phyloP scores from a whole-genome alignment of 2,888 invertebrate species.

The Candidula unifasciata region DNA sequence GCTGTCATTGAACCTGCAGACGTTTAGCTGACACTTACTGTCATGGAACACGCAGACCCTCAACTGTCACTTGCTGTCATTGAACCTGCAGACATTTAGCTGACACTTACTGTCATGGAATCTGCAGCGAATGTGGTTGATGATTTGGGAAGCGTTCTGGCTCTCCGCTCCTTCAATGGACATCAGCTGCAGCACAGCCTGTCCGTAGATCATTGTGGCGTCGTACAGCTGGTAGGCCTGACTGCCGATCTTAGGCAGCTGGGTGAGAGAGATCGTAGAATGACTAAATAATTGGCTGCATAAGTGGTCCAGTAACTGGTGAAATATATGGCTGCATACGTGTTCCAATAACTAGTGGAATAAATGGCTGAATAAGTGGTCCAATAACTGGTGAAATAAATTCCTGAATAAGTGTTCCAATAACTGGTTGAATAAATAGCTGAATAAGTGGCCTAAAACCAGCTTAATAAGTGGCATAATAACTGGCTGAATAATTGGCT shows the following conservation, averaged over 20 bases:
- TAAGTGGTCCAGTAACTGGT: too few relatives aligned
- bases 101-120: constrained; percentile 42
- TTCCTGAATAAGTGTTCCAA: too few relatives aligned
- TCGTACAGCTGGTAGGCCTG: constrained; percentile 49
- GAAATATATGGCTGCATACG: too few relatives aligned
- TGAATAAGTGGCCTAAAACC: too few relatives aligned
- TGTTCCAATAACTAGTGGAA: too few relatives aligned
- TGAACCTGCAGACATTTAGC: neutral
- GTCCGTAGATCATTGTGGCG: constrained; percentile 49
- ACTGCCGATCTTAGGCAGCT: constrained; percentile 25
- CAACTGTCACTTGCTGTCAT: neutral
- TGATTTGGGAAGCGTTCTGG: constrained; percentile 24
- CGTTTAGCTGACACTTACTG: too few relatives aligned
- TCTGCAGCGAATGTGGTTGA: constrained; percentile 28
- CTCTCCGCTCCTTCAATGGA: constrained; percentile 22
- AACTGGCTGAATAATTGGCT: too few relatives aligned
- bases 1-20: too few relatives aligned
- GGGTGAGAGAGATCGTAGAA: neutral
- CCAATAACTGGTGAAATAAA: too few relatives aligned
- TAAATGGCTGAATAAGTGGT: too few relatives aligned
- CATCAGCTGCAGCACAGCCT: constrained; percentile 47
- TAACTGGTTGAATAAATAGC: too few relatives aligned
- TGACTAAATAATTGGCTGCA: neutral
- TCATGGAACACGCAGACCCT: neutral
- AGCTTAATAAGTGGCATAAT: too few relatives aligned